Conservation (phyloP, 2,113 vertebrate species). For the Prinia subflava region DNA sequence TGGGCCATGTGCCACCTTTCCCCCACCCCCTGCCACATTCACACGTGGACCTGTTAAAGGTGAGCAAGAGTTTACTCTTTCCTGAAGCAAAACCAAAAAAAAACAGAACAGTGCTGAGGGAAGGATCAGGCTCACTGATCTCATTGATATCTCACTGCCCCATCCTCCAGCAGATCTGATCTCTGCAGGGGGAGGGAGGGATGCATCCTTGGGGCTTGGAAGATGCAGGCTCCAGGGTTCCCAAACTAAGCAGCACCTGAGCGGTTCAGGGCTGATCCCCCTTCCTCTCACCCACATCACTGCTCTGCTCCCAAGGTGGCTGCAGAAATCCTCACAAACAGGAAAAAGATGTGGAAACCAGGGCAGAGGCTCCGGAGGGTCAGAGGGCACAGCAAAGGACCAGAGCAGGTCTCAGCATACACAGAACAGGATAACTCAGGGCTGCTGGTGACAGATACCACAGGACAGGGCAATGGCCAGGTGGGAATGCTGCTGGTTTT, state of each 20-base stretch:
- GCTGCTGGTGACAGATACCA: not conserved
- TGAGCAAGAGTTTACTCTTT: not conserved
- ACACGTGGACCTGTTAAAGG: not conserved
- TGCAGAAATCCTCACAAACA: not conserved
- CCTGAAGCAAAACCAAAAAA: not conserved
- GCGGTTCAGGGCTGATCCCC: not conserved
- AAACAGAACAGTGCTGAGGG: not conserved
- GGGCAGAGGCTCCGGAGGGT: not conserved
- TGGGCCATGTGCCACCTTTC: not conserved
- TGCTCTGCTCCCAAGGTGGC: not conserved
- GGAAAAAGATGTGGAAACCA: not conserved
- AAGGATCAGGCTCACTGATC: not conserved
- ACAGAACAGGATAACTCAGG: not conserved
- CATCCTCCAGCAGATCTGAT: not conserved
- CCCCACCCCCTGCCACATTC: not conserved
- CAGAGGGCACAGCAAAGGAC: not conserved
- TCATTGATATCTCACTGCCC: not conserved
- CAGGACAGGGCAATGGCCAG: not conserved
- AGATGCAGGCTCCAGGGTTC: not conserved
- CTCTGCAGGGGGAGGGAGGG: not conserved
- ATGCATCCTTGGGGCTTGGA: not conserved
- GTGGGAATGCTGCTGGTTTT: not conserved
- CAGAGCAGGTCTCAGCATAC: accelerated
- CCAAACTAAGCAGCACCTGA: not conserved
- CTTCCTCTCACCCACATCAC: not conserved